Conservation (phyloP, 2,113 vertebrate species). For the Myiozetetes cayanensis region DNA sequence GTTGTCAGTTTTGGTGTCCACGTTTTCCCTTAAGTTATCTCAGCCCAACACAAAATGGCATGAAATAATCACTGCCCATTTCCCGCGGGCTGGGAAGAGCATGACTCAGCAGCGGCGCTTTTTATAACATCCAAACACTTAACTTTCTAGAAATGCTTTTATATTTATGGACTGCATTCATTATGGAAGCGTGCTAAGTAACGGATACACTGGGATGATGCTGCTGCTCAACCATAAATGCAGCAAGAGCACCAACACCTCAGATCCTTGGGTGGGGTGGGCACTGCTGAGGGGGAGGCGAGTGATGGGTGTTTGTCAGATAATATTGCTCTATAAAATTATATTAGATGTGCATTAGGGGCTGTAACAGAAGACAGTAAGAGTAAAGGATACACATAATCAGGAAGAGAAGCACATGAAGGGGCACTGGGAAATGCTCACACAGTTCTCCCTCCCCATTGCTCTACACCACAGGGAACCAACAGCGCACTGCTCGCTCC, state of each 20-base stretch:
- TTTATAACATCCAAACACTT: slow-evolving; percentile 24
- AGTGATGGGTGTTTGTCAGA: neutral
- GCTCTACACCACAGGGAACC: rapidly evolving
- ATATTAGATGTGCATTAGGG: slow-evolving; percentile 33
- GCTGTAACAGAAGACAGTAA: slow-evolving; percentile 28
- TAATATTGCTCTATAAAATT: slow-evolving; percentile 6
- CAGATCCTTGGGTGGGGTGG: neutral
- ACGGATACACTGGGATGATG: neutral
- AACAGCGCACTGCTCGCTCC: rapidly evolving
- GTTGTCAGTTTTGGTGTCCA: slow-evolving; percentile 49
- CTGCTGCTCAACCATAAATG: neutral
- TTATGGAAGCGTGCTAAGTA: slow-evolving; percentile 26
- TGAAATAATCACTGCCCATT: slow-evolving; percentile 12
- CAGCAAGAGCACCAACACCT: neutral
- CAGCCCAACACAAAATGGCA: slow-evolving; percentile 6
- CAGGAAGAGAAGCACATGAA: neutral
- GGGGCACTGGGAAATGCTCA: rapidly evolving
- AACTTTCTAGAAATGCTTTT: slow-evolving; percentile 46
- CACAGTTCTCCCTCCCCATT: rapidly evolving
- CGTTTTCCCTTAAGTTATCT: slow-evolving; percentile 36
- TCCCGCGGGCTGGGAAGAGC: neutral
- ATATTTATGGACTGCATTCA: neutral
- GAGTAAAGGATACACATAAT: neutral
- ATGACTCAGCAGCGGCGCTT: neutral
- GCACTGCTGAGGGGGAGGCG: neutral